Percentiles rank a stretch among this genome's conserved stretches.
Evolutionary conservation across 2,797 vertebrate genomes (phyloP).

Genomic region (Lophius americanus): DNA sequence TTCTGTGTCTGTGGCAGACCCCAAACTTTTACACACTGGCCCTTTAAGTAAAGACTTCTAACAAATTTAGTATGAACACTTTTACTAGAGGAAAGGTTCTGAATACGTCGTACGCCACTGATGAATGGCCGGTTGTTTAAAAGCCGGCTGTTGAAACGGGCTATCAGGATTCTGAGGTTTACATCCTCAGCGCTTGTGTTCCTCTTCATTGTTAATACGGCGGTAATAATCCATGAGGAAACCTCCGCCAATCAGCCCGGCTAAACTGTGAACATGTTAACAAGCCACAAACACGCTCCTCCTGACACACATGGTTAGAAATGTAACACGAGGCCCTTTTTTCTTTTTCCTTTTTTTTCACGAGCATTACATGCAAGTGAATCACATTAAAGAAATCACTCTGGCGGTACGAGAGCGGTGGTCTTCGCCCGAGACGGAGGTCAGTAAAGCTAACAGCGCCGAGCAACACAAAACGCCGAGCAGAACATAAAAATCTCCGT

Average conservation of each 20-base stretch:
- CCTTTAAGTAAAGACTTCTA: too few relatives aligned
- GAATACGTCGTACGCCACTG: too few relatives aligned
- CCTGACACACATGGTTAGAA: slow-evolving; percentile 45
- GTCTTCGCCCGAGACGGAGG: slow-evolving; percentile 32
- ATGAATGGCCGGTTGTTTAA: slow-evolving; percentile 4
- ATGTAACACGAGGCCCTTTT: slow-evolving; percentile 10
- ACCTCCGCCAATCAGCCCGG: slow-evolving; percentile 19
- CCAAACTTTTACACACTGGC: too few relatives aligned
- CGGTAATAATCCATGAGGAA: slow-evolving; percentile 41
- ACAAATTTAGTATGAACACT: too few relatives aligned
- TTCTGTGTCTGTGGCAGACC: too few relatives aligned
- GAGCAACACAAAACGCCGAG: too few relatives aligned
- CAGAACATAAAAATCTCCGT: slow-evolving; percentile 1
- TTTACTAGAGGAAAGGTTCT: too few relatives aligned
- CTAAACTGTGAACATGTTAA: slow-evolving; percentile 39
- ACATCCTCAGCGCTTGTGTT: slow-evolving; percentile 1
- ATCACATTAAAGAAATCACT: slow-evolving; percentile 56
- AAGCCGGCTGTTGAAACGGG: slow-evolving; percentile 26
- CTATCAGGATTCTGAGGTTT: slow-evolving; percentile 18
- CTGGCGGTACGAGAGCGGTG: slow-evolving; percentile 32
- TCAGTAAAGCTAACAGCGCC: slow-evolving; percentile 28
- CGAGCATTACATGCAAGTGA: slow-evolving; percentile 36
- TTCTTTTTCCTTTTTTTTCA: slow-evolving; percentile 13
- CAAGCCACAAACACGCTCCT: slow-evolving; percentile 44
- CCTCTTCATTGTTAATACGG: slow-evolving; percentile 18